phyloP scores from a whole-genome alignment of 2,888 invertebrate genomes.

The Cylindroiulus punctatus region DNA sequence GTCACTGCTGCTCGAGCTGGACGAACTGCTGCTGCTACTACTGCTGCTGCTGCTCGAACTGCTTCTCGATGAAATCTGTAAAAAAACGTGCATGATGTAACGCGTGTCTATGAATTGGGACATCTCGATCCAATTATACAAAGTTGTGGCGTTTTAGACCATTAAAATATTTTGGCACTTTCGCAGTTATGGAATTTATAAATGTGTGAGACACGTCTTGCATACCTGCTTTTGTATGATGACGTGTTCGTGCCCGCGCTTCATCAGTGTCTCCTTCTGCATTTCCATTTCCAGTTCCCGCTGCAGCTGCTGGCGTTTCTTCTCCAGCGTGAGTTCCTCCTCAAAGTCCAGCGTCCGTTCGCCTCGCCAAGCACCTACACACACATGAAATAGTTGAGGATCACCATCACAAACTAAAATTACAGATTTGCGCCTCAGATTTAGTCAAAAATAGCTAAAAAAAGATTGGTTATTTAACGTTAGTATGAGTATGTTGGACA shows the following conservation, averaged over 20 bases:
- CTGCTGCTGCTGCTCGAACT: conserved; percentile 56
- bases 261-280: conserved; percentile 59
- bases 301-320: conserved; percentile 78
- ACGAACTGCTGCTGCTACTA: conserved; percentile 54
- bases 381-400: too few relatives aligned
- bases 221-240: conserved; percentile 57
- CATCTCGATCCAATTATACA: too few relatives aligned
- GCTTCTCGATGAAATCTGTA: conserved; percentile 50
- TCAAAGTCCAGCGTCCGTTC: conserved; percentile 74
- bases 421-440: too few relatives aligned
- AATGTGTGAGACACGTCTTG: not conserved
- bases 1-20: conserved; percentile 56
- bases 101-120: too few relatives aligned
- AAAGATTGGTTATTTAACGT: not conserved
- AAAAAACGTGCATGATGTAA: too few relatives aligned
- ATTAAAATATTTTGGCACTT: not conserved
- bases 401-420: too few relatives aligned
- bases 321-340: conserved; percentile 81
- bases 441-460: too few relatives aligned
- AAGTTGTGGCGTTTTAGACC: too few relatives aligned
- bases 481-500: too few relatives aligned
- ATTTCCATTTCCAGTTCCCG: conserved; percentile 81
- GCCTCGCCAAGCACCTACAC: conserved; percentile 20
- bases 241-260: conserved; percentile 55
- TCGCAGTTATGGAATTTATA: not conserved